Evolutionary conservation across 1,140 invertebrate species (phyloP), one percentile per base, ranked within the genome.

Genomic region (Sinella curviseta): DNA sequence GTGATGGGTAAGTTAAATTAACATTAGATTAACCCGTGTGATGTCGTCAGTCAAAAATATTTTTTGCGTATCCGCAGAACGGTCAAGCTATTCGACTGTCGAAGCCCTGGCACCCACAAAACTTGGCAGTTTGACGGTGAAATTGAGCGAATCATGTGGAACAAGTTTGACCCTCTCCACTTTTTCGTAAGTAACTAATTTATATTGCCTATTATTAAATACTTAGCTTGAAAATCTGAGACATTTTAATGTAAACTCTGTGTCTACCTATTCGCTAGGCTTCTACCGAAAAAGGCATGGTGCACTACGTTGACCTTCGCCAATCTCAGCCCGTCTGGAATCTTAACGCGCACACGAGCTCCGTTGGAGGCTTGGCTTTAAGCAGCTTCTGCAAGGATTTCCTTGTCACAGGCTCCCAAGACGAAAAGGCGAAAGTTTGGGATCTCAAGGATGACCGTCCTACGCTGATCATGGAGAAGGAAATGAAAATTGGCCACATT

Each of bases 81-180:
- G 36, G 92, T 92, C 8, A 90, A 91, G 85, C 88, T 96, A 55
- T 93, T 92, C 86, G 95, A 97, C 87, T 96, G 95, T 86, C 89
- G 93, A 81, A 88, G 88, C 79, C 87, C 92, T 26, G 89, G 90
- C 78, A 86, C 85, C 54, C 88, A 88, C 26, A 92, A 92, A 86
- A 88, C 88, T 0, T 97, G 95, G 94, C 77, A 87, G 73, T 86
- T 93, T 14, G 87, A 88, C 34, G 92, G 92, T 26, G 96, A 98
- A 89, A 92, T 97, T 35, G 97, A 98, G 88, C 91, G 91, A 82
- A 91, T 96, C n/a, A 79, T 91, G 0, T 99, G 97, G 97, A 92
- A 97, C 88, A 87, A 88, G 76, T 90, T 90, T 79, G 90, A 93
- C 84, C 89, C 93, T 1, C 92, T 92, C 85, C 90, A 90, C 82